These are phyloP conservation scores for Corydoras sp. DNA, from an alignment of 2,113 vertebrate species.

Conservation along the genomic window DNA sequence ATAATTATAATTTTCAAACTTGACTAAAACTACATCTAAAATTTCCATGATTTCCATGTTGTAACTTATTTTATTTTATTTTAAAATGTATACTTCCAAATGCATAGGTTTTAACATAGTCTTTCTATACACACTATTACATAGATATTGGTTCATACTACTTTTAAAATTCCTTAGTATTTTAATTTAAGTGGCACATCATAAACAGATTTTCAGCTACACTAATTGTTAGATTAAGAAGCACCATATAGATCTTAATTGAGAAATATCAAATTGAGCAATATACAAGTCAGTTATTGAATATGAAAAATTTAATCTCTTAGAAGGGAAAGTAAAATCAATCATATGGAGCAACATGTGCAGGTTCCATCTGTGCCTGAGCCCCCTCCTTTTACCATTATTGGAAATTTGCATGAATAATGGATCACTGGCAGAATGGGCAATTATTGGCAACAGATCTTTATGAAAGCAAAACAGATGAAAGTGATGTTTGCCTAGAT, in stretches of 20 bases:
- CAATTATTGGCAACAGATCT: conserved; percentile 66
- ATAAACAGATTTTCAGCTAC: too few relatives aligned
- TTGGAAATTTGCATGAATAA: conserved; percentile 70
- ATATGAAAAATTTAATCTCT: conserved; percentile 67
- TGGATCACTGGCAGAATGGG: conserved; percentile 61
- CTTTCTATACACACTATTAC: too few relatives aligned
- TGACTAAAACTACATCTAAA: too few relatives aligned
- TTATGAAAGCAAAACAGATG: conserved; percentile 57
- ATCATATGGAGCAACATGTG: conserved; percentile 70
- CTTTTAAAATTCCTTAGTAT: too few relatives aligned
- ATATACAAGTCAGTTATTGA: conserved; percentile 68
- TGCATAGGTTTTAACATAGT: too few relatives aligned
- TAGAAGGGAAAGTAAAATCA: conserved; percentile 55
- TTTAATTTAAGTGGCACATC: too few relatives aligned
- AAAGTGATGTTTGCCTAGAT: background rate
- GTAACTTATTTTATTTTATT: too few relatives aligned
- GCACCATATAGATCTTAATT: conserved; percentile 50
- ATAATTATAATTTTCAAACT: too few relatives aligned
- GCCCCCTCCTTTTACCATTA: conserved; percentile 48
- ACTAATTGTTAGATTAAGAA: background rate
- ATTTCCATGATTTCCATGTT: too few relatives aligned
- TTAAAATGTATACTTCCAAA: too few relatives aligned
- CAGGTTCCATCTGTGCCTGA: conserved; percentile 44
- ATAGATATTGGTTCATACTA: too few relatives aligned
- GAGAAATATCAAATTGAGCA: conserved; percentile 63